Conservation (phyloP, 2,113 vertebrate species). For the Fukomys damarensis region DNA sequence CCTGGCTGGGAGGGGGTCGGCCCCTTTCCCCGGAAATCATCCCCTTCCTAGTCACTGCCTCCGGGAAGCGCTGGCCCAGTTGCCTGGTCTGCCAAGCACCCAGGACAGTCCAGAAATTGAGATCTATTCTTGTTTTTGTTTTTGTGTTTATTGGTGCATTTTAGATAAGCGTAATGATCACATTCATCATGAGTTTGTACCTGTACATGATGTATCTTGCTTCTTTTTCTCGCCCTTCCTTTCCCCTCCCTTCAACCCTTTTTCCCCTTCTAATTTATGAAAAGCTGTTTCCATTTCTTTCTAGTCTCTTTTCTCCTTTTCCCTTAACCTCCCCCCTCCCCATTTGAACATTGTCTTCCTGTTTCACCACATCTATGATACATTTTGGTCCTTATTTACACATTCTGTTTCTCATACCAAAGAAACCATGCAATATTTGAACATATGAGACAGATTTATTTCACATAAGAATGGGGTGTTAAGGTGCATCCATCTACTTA, state of each 20-base stretch:
- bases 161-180: neutral
- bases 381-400: neutral
- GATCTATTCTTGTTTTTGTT: neutral
- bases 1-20: neutral
- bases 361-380: neutral
- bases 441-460: neutral
- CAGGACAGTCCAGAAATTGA: neutral
- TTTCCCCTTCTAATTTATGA: neutral
- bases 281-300: neutral
- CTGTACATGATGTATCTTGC: neutral
- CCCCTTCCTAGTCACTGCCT: neutral
- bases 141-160: neutral
- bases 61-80: neutral
- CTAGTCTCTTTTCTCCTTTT: neutral
- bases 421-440: neutral
- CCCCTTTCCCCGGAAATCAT: neutral
- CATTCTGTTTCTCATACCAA: neutral
- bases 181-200: neutral
- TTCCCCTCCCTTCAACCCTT: neutral
- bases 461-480: neutral
- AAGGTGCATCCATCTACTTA: neutral
- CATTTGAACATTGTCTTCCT: neutral
- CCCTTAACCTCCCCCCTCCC: neutral
- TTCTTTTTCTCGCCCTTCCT: neutral
- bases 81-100: neutral